Conservation (phyloP, 37 sponge, comb jelly and placozoan species). For the Sycon ciliatum region DNA sequence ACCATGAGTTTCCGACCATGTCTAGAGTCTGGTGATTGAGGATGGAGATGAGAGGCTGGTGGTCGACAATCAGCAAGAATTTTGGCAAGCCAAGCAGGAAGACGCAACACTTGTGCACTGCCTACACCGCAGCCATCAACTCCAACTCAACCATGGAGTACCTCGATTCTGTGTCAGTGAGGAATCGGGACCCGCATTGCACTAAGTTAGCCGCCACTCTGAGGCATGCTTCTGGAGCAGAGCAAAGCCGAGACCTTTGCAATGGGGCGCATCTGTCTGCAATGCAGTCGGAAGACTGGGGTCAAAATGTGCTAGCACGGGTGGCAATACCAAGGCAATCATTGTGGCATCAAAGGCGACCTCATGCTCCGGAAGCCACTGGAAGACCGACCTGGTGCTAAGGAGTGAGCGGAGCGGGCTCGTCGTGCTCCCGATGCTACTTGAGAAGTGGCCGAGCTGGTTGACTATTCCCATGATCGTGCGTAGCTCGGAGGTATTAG, state of each 20-base stretch:
- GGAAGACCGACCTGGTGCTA: no score
- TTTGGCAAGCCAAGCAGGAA: constrained; percentile 29
- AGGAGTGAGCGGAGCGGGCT: constrained; percentile 12
- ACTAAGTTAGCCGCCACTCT: constrained; percentile 17
- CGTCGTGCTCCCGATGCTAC: constrained; percentile 2
- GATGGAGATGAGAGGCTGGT: constrained; percentile 36
- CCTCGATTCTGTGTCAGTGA: constrained; percentile 25
- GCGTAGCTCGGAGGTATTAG: constrained; percentile 31
- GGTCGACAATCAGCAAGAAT: constrained; percentile 37
- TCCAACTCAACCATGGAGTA: constrained; percentile 35
- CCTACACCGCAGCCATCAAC: constrained; percentile 31
- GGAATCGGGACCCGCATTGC: constrained; percentile 29
- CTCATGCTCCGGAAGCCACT: no score
- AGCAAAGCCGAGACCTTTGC: no score
- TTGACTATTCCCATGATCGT: constrained; percentile 35
- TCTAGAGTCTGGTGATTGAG: constrained; percentile 36
- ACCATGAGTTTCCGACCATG: constrained; percentile 35
- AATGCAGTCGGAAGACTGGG: constrained; percentile 25
- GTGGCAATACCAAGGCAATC: no score
- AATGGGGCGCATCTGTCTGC: constrained; percentile 40
- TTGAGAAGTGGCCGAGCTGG: constrained; percentile 36
- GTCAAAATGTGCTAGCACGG: constrained; percentile 31
- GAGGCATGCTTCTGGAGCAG: constrained; percentile 9
- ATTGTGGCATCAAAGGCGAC: no score
- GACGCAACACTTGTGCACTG: constrained; percentile 18